Base-by-base conservation (phyloP, 2,113 vertebrate species). In the Coturnix japonica region DNA sequence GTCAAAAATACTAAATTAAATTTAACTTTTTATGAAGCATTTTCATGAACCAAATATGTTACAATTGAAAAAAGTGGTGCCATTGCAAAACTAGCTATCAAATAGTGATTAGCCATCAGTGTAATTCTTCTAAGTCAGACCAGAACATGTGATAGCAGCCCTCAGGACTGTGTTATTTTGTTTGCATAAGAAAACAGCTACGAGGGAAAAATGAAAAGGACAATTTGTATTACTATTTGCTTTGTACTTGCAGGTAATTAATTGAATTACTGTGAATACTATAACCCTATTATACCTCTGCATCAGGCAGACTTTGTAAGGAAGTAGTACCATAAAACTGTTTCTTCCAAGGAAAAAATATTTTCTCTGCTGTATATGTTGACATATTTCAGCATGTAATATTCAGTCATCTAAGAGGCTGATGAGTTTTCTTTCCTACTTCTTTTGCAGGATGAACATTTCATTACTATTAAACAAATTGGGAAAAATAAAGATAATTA, bases 261-360 rank as follows among this genome's bases (percentile, higher is more conserved):
- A 13, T 7, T 72, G 8, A 15, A 41, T 69, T 43, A 13, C 7
- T 11, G 5, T 41, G 13, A 81, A 21, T 23, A 26, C 2, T 39
- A 5, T 15, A 4, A 31, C 0, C 0, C 22, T 14, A 74, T n/a
- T 20, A 64, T 56, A 25, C 22, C 35, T 75, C 20, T 66, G 28
- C 14, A 18, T 26, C 23, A 39, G 16, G 39, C 4, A 66, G 13
- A 2, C 35, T 79, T 80, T 54, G 47, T 41, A 61, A 60, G 16
- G 28, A 65, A 75, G 21, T n/a, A 79, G 28, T 57, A 43, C 56
- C 44, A 21, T 79, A 66, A 71, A 72, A 19, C 4, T 75, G 6
- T n/a, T 53, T 65, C 74, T n/a, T 13, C 23, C 25, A 17, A 30
- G 15, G 26, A 53, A 30, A 15, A 53, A 17, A 28, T 30, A 30